These are phyloP conservation scores for Hystrix cristata DNA, from an alignment of 2,113 vertebrate genomes.

Conservation along the genomic window DNA sequence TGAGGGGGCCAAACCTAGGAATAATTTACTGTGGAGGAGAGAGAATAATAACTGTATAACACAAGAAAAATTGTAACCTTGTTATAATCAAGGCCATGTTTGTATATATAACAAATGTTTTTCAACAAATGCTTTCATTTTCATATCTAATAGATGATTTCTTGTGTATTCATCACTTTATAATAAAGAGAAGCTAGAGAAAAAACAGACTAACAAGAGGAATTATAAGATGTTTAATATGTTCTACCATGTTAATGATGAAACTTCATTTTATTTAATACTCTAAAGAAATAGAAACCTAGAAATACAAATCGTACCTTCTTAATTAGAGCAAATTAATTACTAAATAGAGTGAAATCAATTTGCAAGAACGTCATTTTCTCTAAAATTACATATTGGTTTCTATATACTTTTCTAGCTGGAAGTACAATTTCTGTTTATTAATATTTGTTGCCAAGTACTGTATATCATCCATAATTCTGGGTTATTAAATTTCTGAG, in stretches of 20 bases:
- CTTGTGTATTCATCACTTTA: constrained; percentile 6
- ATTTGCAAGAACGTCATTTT: constrained; percentile 71
- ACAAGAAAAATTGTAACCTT: neutral
- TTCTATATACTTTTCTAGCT: constrained; percentile 79
- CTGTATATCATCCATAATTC: constrained; percentile 88
- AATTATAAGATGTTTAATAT: constrained; percentile 50
- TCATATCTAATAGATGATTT: constrained; percentile 40
- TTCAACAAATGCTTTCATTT: constrained; percentile 10
- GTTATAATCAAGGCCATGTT: neutral
- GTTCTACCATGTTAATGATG: constrained; percentile 56
- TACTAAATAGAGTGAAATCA: constrained; percentile 80
- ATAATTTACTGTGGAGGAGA: neutral
- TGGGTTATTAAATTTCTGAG: constrained; percentile 88
- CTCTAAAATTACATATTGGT: constrained; percentile 68
- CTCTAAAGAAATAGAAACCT: constrained; percentile 61
- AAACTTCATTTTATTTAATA: constrained; percentile 71
- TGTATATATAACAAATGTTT: neutral
- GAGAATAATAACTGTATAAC: neutral
- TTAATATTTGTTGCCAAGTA: constrained; percentile 84
- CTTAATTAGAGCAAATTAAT: constrained; percentile 86
- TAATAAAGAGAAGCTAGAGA: constrained; percentile 62
- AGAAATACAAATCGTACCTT: constrained; percentile 76
- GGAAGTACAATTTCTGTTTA: constrained; percentile 82
- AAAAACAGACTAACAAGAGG: neutral
- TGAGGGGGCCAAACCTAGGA: neutral